Percentiles rank a stretch among this genome's conserved stretches.
Evolutionary conservation across 2,888 invertebrate genomes (phyloP).

Genomic region (Dynastes tityus): DNA sequence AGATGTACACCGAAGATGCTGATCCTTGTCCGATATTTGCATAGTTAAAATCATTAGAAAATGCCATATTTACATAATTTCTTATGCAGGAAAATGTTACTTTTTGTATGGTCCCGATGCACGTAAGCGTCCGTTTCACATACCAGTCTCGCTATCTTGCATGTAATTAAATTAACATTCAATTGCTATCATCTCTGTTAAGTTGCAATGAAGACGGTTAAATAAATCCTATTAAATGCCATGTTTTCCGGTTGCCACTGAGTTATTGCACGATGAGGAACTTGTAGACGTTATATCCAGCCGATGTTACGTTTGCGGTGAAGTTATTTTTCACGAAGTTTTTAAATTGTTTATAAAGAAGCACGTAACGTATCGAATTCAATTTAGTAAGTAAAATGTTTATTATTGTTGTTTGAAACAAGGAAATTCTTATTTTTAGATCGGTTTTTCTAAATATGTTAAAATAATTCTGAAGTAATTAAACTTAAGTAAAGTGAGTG

Average conservation of each 20-base stretch:
- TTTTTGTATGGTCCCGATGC: constrained; percentile 17
- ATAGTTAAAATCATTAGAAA: constrained; percentile 44
- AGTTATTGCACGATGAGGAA: constrained; percentile 27
- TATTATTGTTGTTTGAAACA: too few species aligned
- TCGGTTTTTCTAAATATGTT: too few species aligned
- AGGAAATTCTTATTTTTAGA: too few species aligned
- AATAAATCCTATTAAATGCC: constrained; percentile 35
- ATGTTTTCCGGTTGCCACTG: constrained; percentile 28
- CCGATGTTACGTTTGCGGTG: constrained; percentile 2
- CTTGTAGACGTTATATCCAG: background rate
- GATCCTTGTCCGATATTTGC: constrained; percentile 19
- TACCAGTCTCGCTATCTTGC: constrained; percentile 22
- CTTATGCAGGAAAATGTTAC: constrained; percentile 31
- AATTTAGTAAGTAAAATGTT: too few species aligned
- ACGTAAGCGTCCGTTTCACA: constrained; percentile 33
- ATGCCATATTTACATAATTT: constrained; percentile 29
- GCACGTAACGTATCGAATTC: too few species aligned
- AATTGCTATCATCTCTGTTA: constrained; percentile 37
- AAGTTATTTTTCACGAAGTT: background rate
- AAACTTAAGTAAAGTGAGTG: too few species aligned
- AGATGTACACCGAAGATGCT: constrained; percentile 15
- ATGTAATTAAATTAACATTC: constrained; percentile 33
- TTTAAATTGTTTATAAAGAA: background rate
- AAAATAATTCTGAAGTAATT: too few species aligned
- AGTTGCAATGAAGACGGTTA: constrained; percentile 19